Evolutionary conservation across 2,888 invertebrate species (phyloP).

Genomic region (Leuctra nigra): DNA sequence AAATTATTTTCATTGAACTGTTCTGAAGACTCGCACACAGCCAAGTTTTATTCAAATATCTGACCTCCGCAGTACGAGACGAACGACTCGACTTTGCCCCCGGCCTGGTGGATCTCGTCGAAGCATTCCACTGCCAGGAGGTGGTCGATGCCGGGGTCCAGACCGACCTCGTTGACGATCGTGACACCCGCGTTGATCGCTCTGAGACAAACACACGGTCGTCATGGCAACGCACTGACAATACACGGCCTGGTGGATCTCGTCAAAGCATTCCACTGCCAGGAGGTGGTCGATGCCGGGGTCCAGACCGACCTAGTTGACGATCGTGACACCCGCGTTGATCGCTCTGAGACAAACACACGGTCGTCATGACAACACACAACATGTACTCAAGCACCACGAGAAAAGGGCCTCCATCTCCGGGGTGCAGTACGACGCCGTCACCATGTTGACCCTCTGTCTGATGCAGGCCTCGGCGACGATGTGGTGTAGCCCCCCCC

Average conservation of each 20-base stretch:
- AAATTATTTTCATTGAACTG: too few species aligned
- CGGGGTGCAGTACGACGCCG: constrained; percentile 88
- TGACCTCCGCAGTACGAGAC: constrained; percentile 90
- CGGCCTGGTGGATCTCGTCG: constrained; percentile 80
- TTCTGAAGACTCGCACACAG: too few species aligned
- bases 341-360: constrained; percentile 73
- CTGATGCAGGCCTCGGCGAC: constrained; percentile 82
- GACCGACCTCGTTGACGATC: constrained; percentile 91
- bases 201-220: too few species aligned
- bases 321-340: constrained; percentile 82
- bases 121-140: constrained; percentile 95
- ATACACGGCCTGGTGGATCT: constrained; percentile 77
- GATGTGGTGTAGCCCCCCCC: constrained; percentile 77
- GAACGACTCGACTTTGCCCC: constrained; percentile 90
- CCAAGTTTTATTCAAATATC: background rate
- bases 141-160: constrained; percentile 99
- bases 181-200: constrained; percentile 87
- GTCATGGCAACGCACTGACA: too few species aligned
- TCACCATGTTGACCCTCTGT: constrained; percentile 69
- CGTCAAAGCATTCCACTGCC: constrained; percentile 95
- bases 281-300: constrained; percentile 98
- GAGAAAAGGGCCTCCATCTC: constrained; percentile 77
- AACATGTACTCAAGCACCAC: constrained; percentile 61
- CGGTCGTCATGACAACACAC: too few species aligned
- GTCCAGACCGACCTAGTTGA: constrained; percentile 96